phyloP scores from a whole-genome alignment of 1,140 invertebrate species.

The Panagrolaimus sp. region DNA sequence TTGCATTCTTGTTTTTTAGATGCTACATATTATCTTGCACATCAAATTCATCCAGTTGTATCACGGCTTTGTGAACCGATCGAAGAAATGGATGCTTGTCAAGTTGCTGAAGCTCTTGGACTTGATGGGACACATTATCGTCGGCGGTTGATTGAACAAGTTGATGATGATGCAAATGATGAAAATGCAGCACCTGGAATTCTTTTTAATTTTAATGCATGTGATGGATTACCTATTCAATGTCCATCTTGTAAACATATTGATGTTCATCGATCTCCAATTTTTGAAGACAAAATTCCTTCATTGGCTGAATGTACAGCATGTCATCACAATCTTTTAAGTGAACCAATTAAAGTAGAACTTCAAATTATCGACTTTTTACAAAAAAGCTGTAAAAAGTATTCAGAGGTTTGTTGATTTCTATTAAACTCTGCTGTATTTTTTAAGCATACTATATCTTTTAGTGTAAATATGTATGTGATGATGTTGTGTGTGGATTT shows the following conservation, averaged over 20 bases:
- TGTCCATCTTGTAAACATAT: constrained; percentile 32
- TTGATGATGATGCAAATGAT: constrained; percentile 16
- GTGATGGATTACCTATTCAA: constrained; percentile 40
- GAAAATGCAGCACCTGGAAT: constrained; percentile 9
- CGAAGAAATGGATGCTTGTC: constrained; percentile 79
- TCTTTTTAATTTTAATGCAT: constrained; percentile 22
- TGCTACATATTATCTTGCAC: constrained; percentile 61
- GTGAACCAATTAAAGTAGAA: neutral
- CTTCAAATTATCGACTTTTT: constrained; percentile 1
- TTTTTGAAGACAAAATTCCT: neutral
- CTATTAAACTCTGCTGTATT: constrained; percentile 29
- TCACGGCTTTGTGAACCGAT: constrained; percentile 88
- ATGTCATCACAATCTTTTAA: constrained; percentile 5
- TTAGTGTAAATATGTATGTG: constrained; percentile 14
- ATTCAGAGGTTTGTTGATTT: constrained; percentile 21
- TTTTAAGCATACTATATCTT: constrained; percentile 1
- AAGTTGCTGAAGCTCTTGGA: constrained; percentile 76
- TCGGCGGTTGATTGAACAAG: neutral
- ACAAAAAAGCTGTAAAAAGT: neutral
- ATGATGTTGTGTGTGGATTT: constrained; percentile 27
- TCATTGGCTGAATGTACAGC: too few species aligned
- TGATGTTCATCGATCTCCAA: constrained; percentile 11
- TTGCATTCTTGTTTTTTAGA: constrained; percentile 41
- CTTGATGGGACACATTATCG: constrained; percentile 30
- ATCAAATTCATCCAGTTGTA: constrained; percentile 81